Conservation (phyloP, 2,888 invertebrate species). For the Poecilus cupreus region DNA sequence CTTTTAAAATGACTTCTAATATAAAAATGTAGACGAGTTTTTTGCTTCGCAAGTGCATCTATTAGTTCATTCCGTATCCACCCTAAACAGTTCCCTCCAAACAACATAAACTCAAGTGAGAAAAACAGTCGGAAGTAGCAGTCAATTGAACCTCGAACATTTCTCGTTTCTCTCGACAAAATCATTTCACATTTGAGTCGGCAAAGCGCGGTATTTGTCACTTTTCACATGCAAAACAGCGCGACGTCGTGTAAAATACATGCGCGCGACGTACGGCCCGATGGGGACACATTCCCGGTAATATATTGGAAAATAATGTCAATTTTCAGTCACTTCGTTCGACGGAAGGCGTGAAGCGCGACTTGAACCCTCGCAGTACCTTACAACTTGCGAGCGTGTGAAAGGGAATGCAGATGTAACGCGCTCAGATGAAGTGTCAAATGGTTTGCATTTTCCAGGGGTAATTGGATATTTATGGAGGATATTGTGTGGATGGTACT, state of each 20-base stretch:
- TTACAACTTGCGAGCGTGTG: no score
- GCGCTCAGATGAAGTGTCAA: not conserved
- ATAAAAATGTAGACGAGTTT: no score
- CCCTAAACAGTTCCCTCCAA: not conserved
- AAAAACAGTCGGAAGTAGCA: not conserved
- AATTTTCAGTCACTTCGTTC: conserved; percentile 66
- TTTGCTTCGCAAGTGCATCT: no score
- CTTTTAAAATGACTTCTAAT: no score
- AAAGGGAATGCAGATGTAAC: no score
- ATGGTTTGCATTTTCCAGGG: not conserved
- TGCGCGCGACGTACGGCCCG: conserved; percentile 63
- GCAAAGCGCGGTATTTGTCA: conserved; percentile 67
- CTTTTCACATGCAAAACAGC: conserved; percentile 69
- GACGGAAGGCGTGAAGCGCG: conserved; percentile 18
- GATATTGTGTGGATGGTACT: not conserved
- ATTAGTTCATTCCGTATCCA: not conserved
- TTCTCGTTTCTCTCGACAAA: not conserved
- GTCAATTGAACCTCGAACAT: not conserved
- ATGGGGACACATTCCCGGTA: conserved; percentile 70
- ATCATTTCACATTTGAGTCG: conserved; percentile 17
- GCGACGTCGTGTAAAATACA: conserved; percentile 62
- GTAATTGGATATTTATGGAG: not conserved
- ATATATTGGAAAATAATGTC: conserved; percentile 72
- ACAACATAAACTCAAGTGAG: not conserved
- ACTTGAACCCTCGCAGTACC: not conserved